phyloP scores from a whole-genome alignment of 2,113 vertebrate genomes.

The Chionis minor region DNA sequence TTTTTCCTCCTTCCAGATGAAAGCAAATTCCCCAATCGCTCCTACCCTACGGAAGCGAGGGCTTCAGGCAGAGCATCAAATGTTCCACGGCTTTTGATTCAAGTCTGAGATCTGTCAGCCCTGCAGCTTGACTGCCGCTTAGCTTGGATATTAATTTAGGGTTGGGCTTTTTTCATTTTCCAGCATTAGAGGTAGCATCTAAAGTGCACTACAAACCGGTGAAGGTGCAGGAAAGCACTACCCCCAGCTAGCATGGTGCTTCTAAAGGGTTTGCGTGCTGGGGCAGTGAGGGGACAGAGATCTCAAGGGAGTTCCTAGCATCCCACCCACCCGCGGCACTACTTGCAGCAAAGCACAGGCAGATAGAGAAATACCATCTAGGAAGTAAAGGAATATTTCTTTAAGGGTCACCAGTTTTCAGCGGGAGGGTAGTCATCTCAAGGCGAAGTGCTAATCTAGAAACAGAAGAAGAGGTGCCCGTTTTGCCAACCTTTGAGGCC shows the following conservation, averaged over 20 bases:
- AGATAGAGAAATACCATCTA: background rate
- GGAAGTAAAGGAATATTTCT: background rate
- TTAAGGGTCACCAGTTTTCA: background rate
- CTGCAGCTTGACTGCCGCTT: background rate
- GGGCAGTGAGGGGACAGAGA: background rate
- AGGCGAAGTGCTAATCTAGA: background rate
- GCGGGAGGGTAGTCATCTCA: background rate
- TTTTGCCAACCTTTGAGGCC: background rate
- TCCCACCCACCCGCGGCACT: accelerated
- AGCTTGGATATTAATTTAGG: too few relatives aligned
- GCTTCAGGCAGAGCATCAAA: background rate
- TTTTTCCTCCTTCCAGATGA: background rate
- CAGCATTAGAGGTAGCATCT: background rate
- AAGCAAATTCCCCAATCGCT: background rate
- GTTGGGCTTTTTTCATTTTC: background rate
- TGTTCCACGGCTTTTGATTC: background rate
- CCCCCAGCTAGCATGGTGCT: too few relatives aligned
- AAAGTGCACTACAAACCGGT: background rate
- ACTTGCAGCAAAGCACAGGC: background rate
- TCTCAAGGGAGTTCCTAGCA: background rate
- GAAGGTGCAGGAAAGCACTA: background rate
- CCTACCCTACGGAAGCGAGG: accelerated
- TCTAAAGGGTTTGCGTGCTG: too few relatives aligned
- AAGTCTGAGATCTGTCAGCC: background rate
- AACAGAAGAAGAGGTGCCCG: background rate